Evolutionary conservation across 1,140 invertebrate genomes (phyloP), one percentile per base, ranked within the genome.

Genomic region (Choristoneura fumiferana): DNA sequence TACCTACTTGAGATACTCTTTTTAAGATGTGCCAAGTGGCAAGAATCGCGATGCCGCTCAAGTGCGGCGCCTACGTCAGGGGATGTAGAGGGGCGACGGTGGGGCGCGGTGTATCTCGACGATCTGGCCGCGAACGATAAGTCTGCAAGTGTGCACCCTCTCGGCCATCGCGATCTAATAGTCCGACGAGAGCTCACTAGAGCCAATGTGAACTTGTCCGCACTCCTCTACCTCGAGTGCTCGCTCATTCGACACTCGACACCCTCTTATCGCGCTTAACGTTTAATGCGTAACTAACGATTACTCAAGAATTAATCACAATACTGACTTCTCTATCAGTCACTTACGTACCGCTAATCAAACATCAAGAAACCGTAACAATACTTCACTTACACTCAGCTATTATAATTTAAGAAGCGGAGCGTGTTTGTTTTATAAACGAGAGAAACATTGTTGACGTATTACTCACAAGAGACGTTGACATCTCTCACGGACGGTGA

Each of bases 31-130:
- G 63, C 58, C 65, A 71, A 73, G 70, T 73, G 61, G 63, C 53
- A 56, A 63, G 57, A 68, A 65, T 65, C 58, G 57, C 61, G 60
- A 65, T 65, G 45, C 61, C 65, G 63, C n/a, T 63, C 40, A 18
- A 71, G 45, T 57, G 56, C 17, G 34, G 22, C 56, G 63, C 36
- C 38, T 13, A 58, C 53, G 58, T 62, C 63, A 62, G 60, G 38
- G 55, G 49, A 66, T 59, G 62, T 38, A 37, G 68, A 18, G 54
- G 34, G 63, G 49, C 54, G 60, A 45, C 36, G 43, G 63, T 58
- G 33, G 62, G 58, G 57, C 74, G 65, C 69, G 69, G 60, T 64
- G 58, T 77, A 77, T 77, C 74, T 67, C 71, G 65, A 49, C 69
- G 74, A 76, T 76, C 74, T 71, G 63, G 54, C 64, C 64, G 63